Evolutionary conservation across 2,113 vertebrate genomes (phyloP).

Genomic region (Sinocyclocheilus anshuiensis): DNA sequence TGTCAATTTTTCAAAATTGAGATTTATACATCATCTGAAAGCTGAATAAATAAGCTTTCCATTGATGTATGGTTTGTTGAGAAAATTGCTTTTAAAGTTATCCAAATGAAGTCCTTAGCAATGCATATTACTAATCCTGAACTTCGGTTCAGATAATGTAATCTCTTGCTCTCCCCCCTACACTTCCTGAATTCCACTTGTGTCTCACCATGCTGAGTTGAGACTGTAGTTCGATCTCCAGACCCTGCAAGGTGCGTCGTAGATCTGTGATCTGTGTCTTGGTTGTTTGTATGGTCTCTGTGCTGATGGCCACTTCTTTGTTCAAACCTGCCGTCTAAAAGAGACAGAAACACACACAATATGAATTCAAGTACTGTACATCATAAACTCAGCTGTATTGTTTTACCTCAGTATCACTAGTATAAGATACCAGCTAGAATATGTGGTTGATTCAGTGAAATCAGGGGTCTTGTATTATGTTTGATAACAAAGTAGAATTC

Average conservation of each 20-base stretch:
- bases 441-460: neutral
- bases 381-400: neutral
- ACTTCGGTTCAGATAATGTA: constrained; percentile 67
- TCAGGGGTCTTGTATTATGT: neutral
- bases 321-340: constrained; percentile 79
- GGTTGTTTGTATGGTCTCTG: constrained; percentile 85
- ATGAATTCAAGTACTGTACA: neutral
- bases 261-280: constrained; percentile 91
- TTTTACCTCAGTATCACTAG: no score
- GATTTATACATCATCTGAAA: no score
- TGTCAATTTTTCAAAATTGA: no score
- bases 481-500: no score
- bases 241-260: constrained; percentile 85
- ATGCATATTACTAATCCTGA: neutral
- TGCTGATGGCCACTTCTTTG: constrained; percentile 87
- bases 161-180: neutral
- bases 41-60: no score
- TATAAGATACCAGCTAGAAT: neutral
- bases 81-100: no score
- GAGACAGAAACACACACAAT: neutral
- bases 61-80: no score
- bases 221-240: constrained; percentile 95
- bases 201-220: constrained; percentile 91
- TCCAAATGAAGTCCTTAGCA: no score
- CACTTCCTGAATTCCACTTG: neutral